These are phyloP conservation scores for Drosophila nebulosa DNA, from an alignment of 1,140 invertebrate genomes.

Conservation along the genomic window DNA sequence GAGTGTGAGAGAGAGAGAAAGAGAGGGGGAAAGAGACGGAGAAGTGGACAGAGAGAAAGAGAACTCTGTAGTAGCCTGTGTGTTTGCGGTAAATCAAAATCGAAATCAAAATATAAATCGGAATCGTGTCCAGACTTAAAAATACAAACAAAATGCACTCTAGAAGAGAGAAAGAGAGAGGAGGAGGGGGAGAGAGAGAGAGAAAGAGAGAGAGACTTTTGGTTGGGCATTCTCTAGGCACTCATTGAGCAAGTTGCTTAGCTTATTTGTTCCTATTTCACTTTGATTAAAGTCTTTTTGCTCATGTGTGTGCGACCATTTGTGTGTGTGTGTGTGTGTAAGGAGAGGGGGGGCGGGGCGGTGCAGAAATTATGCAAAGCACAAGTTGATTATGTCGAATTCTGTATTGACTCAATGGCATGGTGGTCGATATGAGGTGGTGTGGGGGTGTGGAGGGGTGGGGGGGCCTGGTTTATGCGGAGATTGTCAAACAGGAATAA, in stretches of 20 bases:
- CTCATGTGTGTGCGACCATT: background rate
- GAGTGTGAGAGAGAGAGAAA: constrained; percentile 4
- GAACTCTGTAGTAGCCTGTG: too few species aligned
- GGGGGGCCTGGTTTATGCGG: constrained; percentile 1
- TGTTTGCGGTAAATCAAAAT: background rate
- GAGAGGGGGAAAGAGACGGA: background rate
- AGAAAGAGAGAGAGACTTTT: background rate
- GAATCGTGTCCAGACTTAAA: constrained; percentile 26
- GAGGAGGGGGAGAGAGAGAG: too few species aligned
- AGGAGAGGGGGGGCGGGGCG: background rate
- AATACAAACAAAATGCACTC: constrained; percentile 6
- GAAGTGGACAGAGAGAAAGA: constrained; percentile 10
- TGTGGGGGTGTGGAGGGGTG: background rate
- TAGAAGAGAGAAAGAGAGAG: too few species aligned
- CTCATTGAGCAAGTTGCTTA: background rate
- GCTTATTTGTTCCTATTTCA: constrained; percentile 26
- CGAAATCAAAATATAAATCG: constrained; percentile 3
- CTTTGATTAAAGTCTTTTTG: constrained; percentile 27
- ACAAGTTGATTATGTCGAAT: constrained; percentile 28
- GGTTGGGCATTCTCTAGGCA: background rate
- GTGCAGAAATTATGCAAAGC: constrained; percentile 21
- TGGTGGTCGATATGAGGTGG: background rate
- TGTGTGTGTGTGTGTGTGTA: background rate
- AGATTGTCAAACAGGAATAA: constrained; percentile 46
- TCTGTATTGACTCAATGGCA: background rate